Conservation (phyloP, 2,797 vertebrate genomes). For the Lindbergichthys nudifrons region DNA sequence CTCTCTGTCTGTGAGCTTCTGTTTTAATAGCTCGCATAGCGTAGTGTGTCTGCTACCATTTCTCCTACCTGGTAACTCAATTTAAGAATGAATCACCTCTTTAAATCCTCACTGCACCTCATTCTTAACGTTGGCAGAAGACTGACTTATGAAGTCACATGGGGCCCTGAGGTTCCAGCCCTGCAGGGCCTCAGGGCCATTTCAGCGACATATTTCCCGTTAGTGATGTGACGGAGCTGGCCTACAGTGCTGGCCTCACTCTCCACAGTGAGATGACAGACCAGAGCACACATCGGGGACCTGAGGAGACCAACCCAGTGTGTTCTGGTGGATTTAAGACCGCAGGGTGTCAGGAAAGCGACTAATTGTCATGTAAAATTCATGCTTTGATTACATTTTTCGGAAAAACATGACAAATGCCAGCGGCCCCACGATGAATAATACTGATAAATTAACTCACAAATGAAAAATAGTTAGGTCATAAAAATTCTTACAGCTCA, state of each 20-base stretch:
- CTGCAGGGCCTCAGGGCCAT: slow-evolving; percentile 40
- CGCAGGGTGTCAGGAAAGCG: slow-evolving; percentile 35
- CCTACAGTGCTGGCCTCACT: slow-evolving; percentile 39
- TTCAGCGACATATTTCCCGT: slow-evolving; percentile 41
- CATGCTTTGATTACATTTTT: slow-evolving; percentile 40
- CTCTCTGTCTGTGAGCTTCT: slow-evolving; percentile 73
- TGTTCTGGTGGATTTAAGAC: slow-evolving; percentile 46
- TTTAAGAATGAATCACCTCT: slow-evolving; percentile 67
- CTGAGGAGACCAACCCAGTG: slow-evolving; percentile 23
- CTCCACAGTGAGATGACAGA: slow-evolving; percentile 31
- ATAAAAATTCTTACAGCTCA: slow-evolving; percentile 22
- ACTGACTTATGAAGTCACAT: slow-evolving; percentile 55
- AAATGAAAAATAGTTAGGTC: slow-evolving; percentile 17
- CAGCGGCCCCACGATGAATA: slow-evolving; percentile 11
- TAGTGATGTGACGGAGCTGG: slow-evolving; percentile 43
- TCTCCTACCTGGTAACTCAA: slow-evolving; percentile 73
- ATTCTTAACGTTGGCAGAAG: slow-evolving; percentile 65
- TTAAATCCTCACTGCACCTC: slow-evolving; percentile 67
- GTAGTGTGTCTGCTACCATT: slow-evolving; percentile 66
- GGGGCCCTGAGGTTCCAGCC: slow-evolving; percentile 37
- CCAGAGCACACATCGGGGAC: slow-evolving; percentile 14
- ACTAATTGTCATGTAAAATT: slow-evolving; percentile 48
- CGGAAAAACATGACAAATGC: slow-evolving; percentile 43
- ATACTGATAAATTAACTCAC: slow-evolving; percentile 1
- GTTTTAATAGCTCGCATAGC: slow-evolving; percentile 80